Evolutionary conservation across 2,113 vertebrate genomes (phyloP).

Genomic region (Phrynosoma platyrhinos): DNA sequence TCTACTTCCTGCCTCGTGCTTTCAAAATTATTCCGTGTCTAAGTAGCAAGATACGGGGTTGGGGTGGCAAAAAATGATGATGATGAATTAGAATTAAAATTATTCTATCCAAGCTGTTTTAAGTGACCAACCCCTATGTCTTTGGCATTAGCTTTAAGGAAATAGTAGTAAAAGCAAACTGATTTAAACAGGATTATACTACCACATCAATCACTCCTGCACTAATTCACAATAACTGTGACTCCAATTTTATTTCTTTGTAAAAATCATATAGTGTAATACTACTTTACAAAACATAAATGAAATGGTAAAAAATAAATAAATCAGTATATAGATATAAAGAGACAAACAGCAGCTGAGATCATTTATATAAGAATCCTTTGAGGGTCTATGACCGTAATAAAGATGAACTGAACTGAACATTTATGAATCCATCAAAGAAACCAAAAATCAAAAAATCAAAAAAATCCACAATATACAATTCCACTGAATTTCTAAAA

Average conservation of each 20-base stretch:
- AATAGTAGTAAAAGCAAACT: not conserved
- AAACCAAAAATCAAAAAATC: too few species aligned
- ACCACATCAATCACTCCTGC: not conserved
- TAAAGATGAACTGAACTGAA: too few species aligned
- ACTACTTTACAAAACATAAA: too few species aligned
- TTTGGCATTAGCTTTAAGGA: not conserved
- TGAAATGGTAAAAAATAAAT: too few species aligned
- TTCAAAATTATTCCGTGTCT: conserved; percentile 99
- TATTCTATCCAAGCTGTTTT: not conserved
- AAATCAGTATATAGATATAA: too few species aligned
- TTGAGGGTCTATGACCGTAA: too few species aligned
- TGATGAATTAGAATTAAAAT: not conserved
- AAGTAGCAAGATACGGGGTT: conserved; percentile 50
- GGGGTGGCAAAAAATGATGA: not conserved
- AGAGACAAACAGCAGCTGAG: too few species aligned
- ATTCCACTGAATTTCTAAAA: too few species aligned
- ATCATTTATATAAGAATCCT: too few species aligned
- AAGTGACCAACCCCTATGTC: not conserved
- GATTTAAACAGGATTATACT: not conserved
- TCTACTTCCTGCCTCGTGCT: conserved; percentile 97
- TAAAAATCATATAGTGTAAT: not conserved
- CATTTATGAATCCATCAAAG: too few species aligned
- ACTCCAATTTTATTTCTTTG: not conserved
- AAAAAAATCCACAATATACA: too few species aligned
- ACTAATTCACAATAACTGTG: not conserved